Percentiles rank a stretch among this genome's conserved stretches.
Conservation (phyloP, 1,140 invertebrate genomes). For the Conopomorpha cramerella region DNA sequence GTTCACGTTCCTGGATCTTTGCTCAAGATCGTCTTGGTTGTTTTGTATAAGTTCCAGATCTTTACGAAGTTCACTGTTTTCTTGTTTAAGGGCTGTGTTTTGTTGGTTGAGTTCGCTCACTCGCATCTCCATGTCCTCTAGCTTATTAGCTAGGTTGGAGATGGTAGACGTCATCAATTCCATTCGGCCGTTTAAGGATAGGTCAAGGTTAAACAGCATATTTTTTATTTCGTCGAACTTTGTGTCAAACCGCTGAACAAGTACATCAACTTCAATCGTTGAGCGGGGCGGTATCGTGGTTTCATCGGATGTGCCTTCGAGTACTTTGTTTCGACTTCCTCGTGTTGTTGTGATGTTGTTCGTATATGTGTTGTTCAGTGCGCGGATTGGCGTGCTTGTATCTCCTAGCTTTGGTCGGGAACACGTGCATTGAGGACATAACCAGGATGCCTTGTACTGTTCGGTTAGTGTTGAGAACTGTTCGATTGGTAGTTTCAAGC, state of each 20-base stretch:
- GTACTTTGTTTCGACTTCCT: too few species aligned
- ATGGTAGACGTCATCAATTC: not conserved
- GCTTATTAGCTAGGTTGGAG: not conserved
- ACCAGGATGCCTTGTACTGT: too few species aligned
- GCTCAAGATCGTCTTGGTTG: conserved; percentile 3
- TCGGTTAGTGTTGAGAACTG: too few species aligned
- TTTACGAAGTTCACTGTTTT: not conserved
- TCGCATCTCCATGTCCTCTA: not conserved
- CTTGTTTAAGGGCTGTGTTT: not conserved
- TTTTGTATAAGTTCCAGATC: not conserved
- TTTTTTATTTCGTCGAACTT: not conserved
- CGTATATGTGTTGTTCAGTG: too few species aligned
- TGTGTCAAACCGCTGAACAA: not conserved
- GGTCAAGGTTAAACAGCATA: not conserved
- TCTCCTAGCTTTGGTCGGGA: too few species aligned
- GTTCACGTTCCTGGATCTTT: conserved; percentile 2
- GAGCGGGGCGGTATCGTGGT: too few species aligned
- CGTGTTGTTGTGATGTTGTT: too few species aligned
- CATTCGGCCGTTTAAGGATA: not conserved
- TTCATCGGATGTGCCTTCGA: too few species aligned
- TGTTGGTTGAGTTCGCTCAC: not conserved
- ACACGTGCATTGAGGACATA: too few species aligned
- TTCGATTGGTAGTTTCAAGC: too few species aligned
- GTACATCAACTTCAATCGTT: too few species aligned
- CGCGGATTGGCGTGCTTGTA: too few species aligned